A percentile compares a stretch with the other conserved stretches of the same genome.
Evolutionary conservation across 2,888 invertebrate genomes (phyloP).

Genomic region (Tetragonisca angustula): DNA sequence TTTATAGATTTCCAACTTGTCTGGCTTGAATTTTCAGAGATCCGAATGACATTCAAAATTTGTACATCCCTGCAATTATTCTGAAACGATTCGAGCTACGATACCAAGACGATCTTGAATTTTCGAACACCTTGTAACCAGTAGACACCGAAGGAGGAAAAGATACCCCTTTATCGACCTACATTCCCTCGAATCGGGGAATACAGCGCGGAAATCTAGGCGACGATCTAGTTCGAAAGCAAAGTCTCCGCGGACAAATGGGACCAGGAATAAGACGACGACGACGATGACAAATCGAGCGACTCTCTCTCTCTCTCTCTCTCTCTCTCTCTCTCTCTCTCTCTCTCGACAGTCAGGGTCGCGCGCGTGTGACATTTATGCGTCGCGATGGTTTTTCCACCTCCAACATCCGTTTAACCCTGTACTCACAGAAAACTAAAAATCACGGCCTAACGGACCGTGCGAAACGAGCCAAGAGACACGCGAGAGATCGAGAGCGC

Average conservation of each 20-base stretch:
- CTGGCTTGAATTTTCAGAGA: too few species aligned
- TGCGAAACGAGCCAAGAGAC: neutral
- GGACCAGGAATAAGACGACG: neutral
- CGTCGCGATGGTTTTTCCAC: neutral
- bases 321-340: neutral
- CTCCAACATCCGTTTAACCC: neutral
- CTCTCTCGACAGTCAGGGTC: neutral
- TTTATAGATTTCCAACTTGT: too few species aligned
- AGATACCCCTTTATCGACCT: constrained; percentile 15
- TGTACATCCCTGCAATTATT: too few species aligned
- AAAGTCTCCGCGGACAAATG: neutral
- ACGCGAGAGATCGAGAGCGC: neutral
- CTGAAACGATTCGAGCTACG: too few species aligned
- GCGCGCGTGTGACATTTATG: constrained; percentile 11
- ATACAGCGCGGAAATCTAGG: neutral
- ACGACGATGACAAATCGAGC: neutral
- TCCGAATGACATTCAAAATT: too few species aligned
- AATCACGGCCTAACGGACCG: neutral
- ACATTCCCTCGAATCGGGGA: constrained; percentile 14
- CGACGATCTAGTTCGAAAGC: neutral
- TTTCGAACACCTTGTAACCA: neutral
- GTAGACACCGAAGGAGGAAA: neutral
- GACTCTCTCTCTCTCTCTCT: neutral
- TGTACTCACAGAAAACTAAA: neutral
- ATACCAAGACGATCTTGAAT: too few species aligned